phyloP scores from a whole-genome alignment of 2,113 vertebrate genomes.

The Python bivittatus region DNA sequence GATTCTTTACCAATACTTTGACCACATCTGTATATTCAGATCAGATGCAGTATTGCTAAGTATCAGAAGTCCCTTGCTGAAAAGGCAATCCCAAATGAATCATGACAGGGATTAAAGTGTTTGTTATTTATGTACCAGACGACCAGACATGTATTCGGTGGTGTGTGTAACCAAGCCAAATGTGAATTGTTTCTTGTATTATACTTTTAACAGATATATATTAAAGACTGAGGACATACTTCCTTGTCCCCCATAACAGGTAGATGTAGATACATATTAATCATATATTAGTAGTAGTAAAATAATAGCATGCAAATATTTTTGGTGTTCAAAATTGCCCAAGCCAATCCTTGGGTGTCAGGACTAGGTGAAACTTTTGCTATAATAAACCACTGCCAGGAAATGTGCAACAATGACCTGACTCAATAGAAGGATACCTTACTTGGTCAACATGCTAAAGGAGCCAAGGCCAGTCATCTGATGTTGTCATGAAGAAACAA shows the following conservation, averaged over 20 bases:
- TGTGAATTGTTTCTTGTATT: background rate
- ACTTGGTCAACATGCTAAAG: background rate
- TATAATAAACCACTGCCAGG: background rate
- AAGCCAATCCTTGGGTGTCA: background rate
- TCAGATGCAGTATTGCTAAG: background rate
- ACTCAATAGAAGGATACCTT: background rate
- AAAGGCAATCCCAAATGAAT: background rate
- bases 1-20: background rate
- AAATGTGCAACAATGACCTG: background rate
- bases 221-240: background rate
- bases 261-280: background rate
- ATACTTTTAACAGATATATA: background rate
- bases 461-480: background rate
- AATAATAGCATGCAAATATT: background rate
- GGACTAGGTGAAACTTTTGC: background rate
- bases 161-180: background rate
- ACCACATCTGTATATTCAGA: background rate
- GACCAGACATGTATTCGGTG: background rate
- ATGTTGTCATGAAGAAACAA: too few relatives aligned
- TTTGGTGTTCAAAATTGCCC: background rate
- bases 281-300: background rate
- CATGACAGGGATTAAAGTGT: background rate
- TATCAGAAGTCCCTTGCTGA: background rate
- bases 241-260: background rate
- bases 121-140: background rate